A percentile compares a stretch with the other conserved stretches of the same genome.
Conservation (phyloP, 2,888 invertebrate species). For the Eristalis pertinax region DNA sequence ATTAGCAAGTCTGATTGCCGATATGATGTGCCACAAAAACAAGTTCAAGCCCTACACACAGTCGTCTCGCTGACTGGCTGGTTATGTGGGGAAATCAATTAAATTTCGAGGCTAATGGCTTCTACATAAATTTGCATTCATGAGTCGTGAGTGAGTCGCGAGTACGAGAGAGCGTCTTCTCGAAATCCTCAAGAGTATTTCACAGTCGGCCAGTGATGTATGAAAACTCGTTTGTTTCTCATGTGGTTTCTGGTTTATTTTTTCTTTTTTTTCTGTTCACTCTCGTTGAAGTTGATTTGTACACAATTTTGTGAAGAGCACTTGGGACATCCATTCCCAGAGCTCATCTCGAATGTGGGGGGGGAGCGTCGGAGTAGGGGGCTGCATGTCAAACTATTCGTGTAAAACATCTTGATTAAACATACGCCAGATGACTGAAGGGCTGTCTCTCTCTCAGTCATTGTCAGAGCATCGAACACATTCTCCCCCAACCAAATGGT, state of each 20-base stretch:
- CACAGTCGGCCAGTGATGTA: neutral
- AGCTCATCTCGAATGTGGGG: neutral
- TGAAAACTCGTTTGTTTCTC: neutral
- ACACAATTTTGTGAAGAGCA: neutral
- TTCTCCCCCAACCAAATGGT: neutral
- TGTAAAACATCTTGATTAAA: slow-evolving; percentile 15
- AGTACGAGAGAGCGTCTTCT: neutral
- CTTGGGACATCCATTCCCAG: neutral
- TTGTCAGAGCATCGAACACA: slow-evolving; percentile 29
- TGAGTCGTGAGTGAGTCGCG: neutral
- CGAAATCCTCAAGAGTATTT: neutral
- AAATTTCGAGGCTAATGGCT: slow-evolving; percentile 2
- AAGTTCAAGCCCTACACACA: neutral
- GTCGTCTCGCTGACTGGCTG: neutral
- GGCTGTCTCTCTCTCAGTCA: slow-evolving; percentile 6
- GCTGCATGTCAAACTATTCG: neutral
- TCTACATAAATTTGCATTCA: slow-evolving; percentile 45
- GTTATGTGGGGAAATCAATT: slow-evolving; percentile 5
- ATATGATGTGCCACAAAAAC: neutral
- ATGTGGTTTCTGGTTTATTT: neutral
- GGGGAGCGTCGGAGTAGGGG: neutral
- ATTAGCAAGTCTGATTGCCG: slow-evolving; percentile 15
- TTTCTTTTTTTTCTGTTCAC: neutral
- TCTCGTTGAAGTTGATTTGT: neutral
- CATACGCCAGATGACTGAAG: neutral